Conservation (phyloP, 2,888 invertebrate genomes). For the Ryuthela nishihirai region DNA sequence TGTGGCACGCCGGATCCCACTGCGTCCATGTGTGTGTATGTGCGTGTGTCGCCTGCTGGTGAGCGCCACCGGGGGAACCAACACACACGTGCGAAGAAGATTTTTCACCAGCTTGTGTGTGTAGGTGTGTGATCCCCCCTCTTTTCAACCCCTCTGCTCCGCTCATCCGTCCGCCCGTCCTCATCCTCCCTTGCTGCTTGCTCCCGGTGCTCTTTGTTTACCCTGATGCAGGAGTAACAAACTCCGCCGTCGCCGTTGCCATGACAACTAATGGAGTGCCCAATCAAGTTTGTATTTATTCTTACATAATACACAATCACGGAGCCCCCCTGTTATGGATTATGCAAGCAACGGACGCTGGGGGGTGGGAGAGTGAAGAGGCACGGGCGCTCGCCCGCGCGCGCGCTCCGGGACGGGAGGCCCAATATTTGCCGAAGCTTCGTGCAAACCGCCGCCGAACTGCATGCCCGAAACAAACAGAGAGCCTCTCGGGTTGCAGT, state of each 20-base stretch:
- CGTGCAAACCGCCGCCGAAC: slow-evolving; percentile 3
- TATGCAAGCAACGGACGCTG: slow-evolving; percentile 38
- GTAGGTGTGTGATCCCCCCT: slow-evolving; percentile 18
- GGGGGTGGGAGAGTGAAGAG: slow-evolving; percentile 10
- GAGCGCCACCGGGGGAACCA: no score
- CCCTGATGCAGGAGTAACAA: slow-evolving; percentile 32
- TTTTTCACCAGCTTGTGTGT: no score
- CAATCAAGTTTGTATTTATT: slow-evolving; percentile 42
- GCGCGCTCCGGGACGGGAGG: no score
- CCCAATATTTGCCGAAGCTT: slow-evolving; percentile 39
- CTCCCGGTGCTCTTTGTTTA: slow-evolving; percentile 36
- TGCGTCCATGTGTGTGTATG: slow-evolving; percentile 20
- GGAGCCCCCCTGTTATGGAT: slow-evolving; percentile 37
- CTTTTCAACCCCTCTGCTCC: slow-evolving; percentile 29
- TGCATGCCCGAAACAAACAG: slow-evolving; percentile 35
- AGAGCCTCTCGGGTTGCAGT: slow-evolving; percentile 2
- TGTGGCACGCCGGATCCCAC: slow-evolving; percentile 4
- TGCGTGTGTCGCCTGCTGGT: no score
- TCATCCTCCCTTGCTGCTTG: slow-evolving; percentile 13
- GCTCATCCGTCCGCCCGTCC: slow-evolving; percentile 3
- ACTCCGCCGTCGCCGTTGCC: slow-evolving; percentile 29
- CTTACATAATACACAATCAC: slow-evolving; percentile 42
- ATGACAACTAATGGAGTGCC: slow-evolving; percentile 41
- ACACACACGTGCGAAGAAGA: no score
- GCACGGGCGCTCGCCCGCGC: no score